A percentile compares a stretch with the other conserved stretches of the same genome.
Evolutionary conservation across 1,140 invertebrate species (phyloP).

Genomic region (Drosophila neocordata): DNA sequence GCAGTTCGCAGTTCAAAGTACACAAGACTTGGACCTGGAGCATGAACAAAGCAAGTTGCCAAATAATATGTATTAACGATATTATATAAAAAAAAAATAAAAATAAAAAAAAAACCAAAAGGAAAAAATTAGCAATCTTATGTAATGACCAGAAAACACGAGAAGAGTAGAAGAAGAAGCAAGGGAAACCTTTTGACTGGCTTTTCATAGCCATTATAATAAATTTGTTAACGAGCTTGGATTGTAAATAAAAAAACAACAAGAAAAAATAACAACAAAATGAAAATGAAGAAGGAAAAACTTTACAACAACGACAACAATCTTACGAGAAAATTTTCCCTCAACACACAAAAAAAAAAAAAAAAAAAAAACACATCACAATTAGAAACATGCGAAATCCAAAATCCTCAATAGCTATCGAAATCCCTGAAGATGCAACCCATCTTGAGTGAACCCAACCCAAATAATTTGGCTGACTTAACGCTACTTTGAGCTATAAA

Average conservation of each 20-base stretch:
- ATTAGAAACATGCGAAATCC: slow-evolving; percentile 44
- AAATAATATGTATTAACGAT: slow-evolving; percentile 82
- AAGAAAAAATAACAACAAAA: slow-evolving; percentile 22
- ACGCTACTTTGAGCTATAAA: slow-evolving; percentile 47
- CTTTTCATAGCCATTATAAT: slow-evolving; percentile 50
- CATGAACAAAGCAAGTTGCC: slow-evolving; percentile 59
- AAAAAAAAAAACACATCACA: slow-evolving; percentile 35
- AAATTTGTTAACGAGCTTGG: slow-evolving; percentile 65
- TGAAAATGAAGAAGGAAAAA: slow-evolving; percentile 17
- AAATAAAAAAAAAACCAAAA: slow-evolving; percentile 14
- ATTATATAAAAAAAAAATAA: slow-evolving; percentile 74
- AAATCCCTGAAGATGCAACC: slow-evolving; percentile 39
- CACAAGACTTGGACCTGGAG: slow-evolving; percentile 42
- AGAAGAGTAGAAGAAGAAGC: slow-evolving; percentile 17
- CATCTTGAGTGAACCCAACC: no score
- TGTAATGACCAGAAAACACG: slow-evolving; percentile 71
- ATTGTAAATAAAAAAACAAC: slow-evolving; percentile 24
- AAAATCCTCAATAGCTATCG: neutral
- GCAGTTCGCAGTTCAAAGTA: slow-evolving; percentile 79
- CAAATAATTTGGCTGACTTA: slow-evolving; percentile 57
- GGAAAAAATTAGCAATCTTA: slow-evolving; percentile 70
- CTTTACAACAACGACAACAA: slow-evolving; percentile 5
- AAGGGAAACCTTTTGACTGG: neutral
- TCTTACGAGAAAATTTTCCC: neutral
- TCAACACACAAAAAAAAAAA: neutral